Percentiles rank a stretch among this genome's conserved stretches.
Evolutionary conservation across 2,113 vertebrate genomes (phyloP).

Genomic region (Cochlearius cochlearius): DNA sequence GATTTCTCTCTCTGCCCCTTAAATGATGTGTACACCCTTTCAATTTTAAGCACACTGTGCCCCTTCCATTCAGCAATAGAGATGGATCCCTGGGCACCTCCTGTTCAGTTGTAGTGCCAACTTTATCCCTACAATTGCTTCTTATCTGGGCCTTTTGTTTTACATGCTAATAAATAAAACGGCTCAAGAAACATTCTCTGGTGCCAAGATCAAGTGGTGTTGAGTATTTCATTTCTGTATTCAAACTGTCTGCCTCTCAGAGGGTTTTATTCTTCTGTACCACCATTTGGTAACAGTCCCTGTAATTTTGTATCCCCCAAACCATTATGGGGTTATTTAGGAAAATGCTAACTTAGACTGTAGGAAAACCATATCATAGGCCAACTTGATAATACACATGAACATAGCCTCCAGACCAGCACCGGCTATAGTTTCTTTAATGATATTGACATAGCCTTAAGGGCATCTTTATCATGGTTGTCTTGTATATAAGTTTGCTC

Average conservation of each 20-base stretch:
- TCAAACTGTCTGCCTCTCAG: neutral
- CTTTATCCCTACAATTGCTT: neutral
- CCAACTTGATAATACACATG: neutral
- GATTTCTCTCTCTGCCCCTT: neutral
- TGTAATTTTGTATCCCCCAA: neutral
- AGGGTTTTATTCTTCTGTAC: neutral
- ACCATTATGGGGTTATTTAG: neutral
- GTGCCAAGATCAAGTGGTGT: fast-evolving
- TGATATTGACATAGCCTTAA: neutral
- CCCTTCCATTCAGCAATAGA: neutral
- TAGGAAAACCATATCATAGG: neutral
- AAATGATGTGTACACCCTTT: neutral
- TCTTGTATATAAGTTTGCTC: neutral
- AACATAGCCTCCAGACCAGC: too few relatives aligned
- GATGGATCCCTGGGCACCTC: fast-evolving
- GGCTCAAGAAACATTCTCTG: neutral
- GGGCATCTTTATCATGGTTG: neutral
- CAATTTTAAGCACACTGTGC: neutral
- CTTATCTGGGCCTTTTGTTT: neutral
- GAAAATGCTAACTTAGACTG: neutral
- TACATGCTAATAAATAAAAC: neutral
- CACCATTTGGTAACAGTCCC: neutral
- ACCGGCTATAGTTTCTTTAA: neutral
- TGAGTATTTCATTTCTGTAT: fast-evolving
- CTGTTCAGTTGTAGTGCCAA: neutral